Conservation (phyloP, 2,888 invertebrate genomes). For the Cataglyphis livida region DNA sequence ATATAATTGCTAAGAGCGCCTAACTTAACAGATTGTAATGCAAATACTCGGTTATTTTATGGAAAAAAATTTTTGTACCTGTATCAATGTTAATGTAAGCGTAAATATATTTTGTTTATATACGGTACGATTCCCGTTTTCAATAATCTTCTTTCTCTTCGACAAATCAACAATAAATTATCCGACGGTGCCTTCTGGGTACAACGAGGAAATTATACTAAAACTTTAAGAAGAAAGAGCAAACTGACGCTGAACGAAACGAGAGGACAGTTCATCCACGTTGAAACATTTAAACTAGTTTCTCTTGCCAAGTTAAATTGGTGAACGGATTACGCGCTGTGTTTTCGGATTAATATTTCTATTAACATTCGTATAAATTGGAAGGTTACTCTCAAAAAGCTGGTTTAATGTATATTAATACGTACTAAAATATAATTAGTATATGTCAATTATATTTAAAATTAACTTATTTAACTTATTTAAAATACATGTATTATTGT, state of each 20-base stretch:
- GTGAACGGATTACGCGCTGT: not conserved
- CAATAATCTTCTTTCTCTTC: not conserved
- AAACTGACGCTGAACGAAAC: conserved; percentile 20
- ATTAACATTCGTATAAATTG: conserved; percentile 2
- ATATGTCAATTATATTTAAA: not conserved
- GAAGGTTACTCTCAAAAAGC: not conserved
- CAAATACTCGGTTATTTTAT: not conserved
- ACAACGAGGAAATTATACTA: conserved; percentile 9
- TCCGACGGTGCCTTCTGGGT: not conserved
- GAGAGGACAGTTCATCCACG: conserved; percentile 11
- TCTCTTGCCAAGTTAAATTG: not conserved
- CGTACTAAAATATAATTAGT: not conserved
- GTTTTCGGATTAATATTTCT: conserved; percentile 10
- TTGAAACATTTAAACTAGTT: conserved; percentile 4
- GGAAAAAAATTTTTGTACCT: not conserved
- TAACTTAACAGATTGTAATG: not conserved
- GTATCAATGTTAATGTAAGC: not conserved
- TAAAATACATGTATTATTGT: not conserved
- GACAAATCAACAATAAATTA: not conserved
- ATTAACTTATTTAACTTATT: not conserved
- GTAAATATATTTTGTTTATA: not conserved
- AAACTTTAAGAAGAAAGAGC: conserved; percentile 12
- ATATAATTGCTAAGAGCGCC: conserved; percentile 15
- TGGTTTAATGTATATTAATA: conserved; percentile 1
- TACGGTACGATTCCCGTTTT: not conserved